These are phyloP conservation scores for Terrapene triunguis DNA, from an alignment of 2,113 vertebrate species.

Conservation along the genomic window DNA sequence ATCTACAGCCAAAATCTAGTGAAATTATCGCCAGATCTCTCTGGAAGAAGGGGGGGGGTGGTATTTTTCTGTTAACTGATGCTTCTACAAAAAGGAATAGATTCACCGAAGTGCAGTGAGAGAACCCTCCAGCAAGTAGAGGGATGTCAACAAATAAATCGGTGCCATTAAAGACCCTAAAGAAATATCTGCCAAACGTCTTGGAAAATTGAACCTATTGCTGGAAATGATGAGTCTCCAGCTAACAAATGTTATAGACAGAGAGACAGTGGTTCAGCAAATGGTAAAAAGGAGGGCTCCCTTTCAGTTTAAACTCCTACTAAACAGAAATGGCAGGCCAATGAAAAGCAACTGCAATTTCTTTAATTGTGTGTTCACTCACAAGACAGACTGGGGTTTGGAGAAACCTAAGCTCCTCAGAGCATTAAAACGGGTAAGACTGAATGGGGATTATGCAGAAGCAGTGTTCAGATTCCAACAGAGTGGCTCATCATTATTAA, in stretches of 20 bases:
- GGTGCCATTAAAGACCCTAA: constrained; percentile 50
- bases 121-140: constrained; percentile 50
- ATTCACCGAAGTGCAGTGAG: not conserved
- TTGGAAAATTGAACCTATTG: constrained; percentile 58
- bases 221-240: constrained; percentile 50
- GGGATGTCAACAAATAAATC: constrained; percentile 65
- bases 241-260: constrained; percentile 10
- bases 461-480: not conserved
- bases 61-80: constrained; percentile 32
- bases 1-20: not conserved
- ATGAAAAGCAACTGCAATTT: constrained; percentile 18
- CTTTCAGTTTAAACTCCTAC: constrained; percentile 22
- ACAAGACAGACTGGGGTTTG: not conserved
- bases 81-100: not conserved
- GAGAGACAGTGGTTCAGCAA: constrained; percentile 3
- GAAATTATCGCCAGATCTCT: constrained; percentile 19
- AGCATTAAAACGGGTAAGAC: not conserved
- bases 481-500: not conserved
- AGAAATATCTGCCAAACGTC: constrained; percentile 55
- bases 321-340: constrained; percentile 30
- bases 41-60: not conserved
- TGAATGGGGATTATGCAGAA: rapidly evolving
- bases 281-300: not conserved
- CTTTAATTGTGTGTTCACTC: not conserved
- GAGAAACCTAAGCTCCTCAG: not conserved